Conservation (phyloP, 2,113 vertebrate genomes). For the Motacilla alba region DNA sequence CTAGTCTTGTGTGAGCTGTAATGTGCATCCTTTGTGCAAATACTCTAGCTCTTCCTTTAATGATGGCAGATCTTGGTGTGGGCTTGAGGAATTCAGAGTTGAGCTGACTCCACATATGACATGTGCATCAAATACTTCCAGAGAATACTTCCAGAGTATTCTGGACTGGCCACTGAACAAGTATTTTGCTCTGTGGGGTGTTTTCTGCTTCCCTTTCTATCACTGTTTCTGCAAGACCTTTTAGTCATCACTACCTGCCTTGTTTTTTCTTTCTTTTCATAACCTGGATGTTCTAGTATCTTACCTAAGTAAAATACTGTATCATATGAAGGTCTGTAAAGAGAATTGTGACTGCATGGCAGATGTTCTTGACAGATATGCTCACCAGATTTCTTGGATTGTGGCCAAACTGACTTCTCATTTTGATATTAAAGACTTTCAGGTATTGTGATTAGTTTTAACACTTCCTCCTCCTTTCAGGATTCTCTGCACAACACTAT, state of each 20-base stretch:
- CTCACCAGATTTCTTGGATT: background rate
- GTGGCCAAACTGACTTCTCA: background rate
- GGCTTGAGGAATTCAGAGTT: background rate
- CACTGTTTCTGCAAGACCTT: background rate
- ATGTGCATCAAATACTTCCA: background rate
- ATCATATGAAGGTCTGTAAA: background rate
- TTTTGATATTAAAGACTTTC: background rate
- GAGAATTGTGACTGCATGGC: background rate
- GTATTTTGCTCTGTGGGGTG: background rate
- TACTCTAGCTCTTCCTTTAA: background rate
- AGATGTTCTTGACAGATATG: background rate
- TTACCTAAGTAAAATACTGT: background rate
- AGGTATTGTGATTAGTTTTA: background rate
- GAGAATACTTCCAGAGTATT: background rate
- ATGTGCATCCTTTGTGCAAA: background rate
- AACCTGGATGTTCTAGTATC: background rate
- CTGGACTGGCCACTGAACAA: background rate
- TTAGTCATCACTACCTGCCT: background rate
- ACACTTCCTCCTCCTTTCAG: background rate
- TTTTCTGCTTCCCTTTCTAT: background rate
- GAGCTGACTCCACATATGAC: rapidly evolving
- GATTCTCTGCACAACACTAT: background rate
- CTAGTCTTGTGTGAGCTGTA: background rate
- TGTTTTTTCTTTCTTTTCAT: background rate
- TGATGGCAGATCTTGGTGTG: background rate